A percentile compares a stretch with the other conserved stretches of the same genome.
Evolutionary conservation across 2,113 vertebrate genomes (phyloP).

Genomic region (Sinocyclocheilus anophthalmus): DNA sequence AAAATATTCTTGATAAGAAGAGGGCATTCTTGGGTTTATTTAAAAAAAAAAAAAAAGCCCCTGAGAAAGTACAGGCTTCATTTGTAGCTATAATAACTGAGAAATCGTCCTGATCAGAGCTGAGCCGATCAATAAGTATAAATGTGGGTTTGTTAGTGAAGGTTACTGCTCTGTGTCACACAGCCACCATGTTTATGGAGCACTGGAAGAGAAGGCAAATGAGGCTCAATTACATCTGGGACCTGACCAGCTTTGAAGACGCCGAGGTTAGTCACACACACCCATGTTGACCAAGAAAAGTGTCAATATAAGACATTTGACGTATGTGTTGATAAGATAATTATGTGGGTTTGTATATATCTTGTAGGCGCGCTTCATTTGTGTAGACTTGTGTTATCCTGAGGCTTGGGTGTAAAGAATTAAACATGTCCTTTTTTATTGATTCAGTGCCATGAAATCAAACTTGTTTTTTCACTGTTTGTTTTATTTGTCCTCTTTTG

Average conservation of each 20-base stretch:
- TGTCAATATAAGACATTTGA: neutral
- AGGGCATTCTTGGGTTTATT: neutral
- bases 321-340: neutral
- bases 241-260: constrained; percentile 92
- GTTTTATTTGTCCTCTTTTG: constrained; percentile 61
- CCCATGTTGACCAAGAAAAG: neutral
- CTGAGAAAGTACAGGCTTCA: neutral
- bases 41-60: too few relatives aligned
- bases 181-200: constrained; percentile 97
- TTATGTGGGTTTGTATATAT: neutral
- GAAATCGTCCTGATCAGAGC: neutral
- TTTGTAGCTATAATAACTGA: neutral
- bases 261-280: constrained; percentile 81
- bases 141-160: constrained; percentile 13
- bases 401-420: constrained; percentile 14
- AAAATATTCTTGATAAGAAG: neutral
- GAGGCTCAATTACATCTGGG: constrained; percentile 95
- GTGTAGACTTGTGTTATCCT: constrained; percentile 28
- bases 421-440: neutral
- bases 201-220: constrained; percentile 99
- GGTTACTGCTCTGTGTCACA: constrained; percentile 44
- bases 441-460: constrained; percentile 28
- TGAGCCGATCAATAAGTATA: neutral
- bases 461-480: constrained; percentile 46
- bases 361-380: neutral